Conservation (phyloP, 2,113 vertebrate species). For the Cepphus grylle region DNA sequence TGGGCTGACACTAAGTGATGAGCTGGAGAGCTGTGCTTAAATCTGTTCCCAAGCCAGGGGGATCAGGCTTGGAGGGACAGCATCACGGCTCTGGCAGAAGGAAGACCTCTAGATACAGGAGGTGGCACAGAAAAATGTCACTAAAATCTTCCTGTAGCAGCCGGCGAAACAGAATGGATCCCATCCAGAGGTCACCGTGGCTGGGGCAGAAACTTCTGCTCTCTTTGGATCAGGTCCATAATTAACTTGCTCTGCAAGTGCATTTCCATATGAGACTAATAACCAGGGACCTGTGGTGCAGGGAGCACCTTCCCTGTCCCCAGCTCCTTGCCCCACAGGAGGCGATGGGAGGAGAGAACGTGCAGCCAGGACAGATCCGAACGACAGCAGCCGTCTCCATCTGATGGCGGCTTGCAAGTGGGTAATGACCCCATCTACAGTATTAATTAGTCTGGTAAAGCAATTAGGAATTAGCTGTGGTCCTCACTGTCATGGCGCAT, state of each 20-base stretch:
- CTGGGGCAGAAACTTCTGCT: not conserved
- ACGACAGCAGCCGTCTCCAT: rapidly evolving
- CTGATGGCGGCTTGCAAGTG: not conserved
- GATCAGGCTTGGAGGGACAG: rapidly evolving
- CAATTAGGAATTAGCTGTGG: not conserved
- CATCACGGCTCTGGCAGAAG: not conserved
- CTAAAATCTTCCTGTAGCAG: not conserved
- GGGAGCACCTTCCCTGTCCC: not conserved
- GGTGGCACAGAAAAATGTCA: not conserved
- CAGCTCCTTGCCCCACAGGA: not conserved
- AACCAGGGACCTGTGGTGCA: rapidly evolving
- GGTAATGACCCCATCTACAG: not conserved
- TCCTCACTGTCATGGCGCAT: rapidly evolving
- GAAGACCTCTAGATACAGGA: not conserved
- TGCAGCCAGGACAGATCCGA: not conserved
- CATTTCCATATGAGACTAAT: not conserved
- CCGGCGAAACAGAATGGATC: not conserved
- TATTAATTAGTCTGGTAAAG: not conserved
- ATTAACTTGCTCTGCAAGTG: not conserved
- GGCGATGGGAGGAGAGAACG: not conserved
- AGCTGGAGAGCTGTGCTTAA: not conserved
- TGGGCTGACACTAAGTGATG: not conserved
- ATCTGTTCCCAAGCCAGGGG: not conserved
- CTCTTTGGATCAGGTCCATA: not conserved
- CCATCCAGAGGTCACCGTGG: not conserved